A percentile compares a stretch with the other conserved stretches of the same genome.
Conservation (phyloP, 2,797 vertebrate genomes). For the Sorex maritimensis region DNA sequence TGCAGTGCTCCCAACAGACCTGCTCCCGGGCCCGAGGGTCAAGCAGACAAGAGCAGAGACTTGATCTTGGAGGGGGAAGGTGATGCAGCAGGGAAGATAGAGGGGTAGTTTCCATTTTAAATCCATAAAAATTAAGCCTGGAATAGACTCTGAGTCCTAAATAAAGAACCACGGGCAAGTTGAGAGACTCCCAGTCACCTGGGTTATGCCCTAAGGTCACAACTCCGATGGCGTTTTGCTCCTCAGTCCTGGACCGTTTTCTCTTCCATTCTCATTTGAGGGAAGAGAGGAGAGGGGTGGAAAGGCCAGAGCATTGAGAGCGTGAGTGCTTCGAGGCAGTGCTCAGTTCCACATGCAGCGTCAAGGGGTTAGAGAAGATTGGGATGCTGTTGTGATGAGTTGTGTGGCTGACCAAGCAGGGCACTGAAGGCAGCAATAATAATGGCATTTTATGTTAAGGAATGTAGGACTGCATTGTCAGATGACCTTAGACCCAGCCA, state of each 20-base stretch:
- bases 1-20: neutral
- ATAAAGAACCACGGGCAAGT: neutral
- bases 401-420: conserved; percentile 21
- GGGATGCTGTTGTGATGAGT: conserved; percentile 48
- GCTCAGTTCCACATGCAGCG: neutral
- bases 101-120: neutral
- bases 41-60: neutral
- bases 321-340: neutral
- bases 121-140: neutral
- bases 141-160: neutral
- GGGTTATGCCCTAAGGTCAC: neutral
- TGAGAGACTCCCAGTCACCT: neutral
- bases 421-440: conserved; percentile 33
- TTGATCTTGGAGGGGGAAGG: neutral
- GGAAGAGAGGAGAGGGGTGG: neutral
- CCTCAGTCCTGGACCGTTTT: neutral
- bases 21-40: neutral
- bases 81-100: neutral
- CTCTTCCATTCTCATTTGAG: neutral
- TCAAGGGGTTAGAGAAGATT: conserved; percentile 19
- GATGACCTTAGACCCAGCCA: neutral
- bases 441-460: conserved; percentile 15
- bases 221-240: neutral
- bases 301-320: neutral
- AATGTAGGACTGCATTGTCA: neutral